These are phyloP conservation scores for Eulimnadia texana DNA, from an alignment of 1,140 invertebrate genomes.

Conservation along the genomic window DNA sequence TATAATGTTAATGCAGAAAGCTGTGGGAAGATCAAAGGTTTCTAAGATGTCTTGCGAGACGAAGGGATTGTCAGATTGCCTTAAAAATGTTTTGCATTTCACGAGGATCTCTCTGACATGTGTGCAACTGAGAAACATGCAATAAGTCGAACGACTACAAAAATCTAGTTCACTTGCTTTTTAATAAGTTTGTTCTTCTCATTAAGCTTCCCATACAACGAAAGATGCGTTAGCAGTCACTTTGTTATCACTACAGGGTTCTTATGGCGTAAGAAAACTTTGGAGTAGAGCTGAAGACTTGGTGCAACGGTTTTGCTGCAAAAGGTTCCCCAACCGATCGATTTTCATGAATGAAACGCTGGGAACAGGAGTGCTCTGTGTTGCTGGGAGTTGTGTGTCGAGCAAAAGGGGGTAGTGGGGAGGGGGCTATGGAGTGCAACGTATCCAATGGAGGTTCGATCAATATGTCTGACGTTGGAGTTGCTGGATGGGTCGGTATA, in stretches of 20 bases:
- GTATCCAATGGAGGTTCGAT: background rate
- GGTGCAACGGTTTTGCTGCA: background rate
- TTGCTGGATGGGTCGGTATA: too few species aligned
- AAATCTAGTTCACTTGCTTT: background rate
- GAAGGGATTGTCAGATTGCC: too few species aligned
- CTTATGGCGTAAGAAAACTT: background rate
- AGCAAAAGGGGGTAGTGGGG: background rate
- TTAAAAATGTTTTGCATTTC: too few species aligned
- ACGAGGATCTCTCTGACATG: too few species aligned
- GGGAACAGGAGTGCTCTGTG: background rate
- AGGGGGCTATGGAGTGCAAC: background rate
- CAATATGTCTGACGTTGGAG: slow-evolving; percentile 6
- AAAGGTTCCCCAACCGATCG: background rate
- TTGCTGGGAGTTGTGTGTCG: background rate
- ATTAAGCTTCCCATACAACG: too few species aligned
- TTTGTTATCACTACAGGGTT: background rate
- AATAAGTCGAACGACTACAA: background rate
- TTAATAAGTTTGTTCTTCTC: background rate
- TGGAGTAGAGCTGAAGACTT: background rate
- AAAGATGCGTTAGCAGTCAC: too few species aligned
- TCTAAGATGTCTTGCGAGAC: too few species aligned
- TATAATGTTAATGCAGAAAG: too few species aligned
- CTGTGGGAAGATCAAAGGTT: too few species aligned
- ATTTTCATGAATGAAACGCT: slow-evolving; percentile 3
- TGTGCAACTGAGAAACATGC: too few species aligned